Base-by-base conservation (phyloP, 2,797 vertebrate genomes). In the Eulemur albifrons region DNA sequence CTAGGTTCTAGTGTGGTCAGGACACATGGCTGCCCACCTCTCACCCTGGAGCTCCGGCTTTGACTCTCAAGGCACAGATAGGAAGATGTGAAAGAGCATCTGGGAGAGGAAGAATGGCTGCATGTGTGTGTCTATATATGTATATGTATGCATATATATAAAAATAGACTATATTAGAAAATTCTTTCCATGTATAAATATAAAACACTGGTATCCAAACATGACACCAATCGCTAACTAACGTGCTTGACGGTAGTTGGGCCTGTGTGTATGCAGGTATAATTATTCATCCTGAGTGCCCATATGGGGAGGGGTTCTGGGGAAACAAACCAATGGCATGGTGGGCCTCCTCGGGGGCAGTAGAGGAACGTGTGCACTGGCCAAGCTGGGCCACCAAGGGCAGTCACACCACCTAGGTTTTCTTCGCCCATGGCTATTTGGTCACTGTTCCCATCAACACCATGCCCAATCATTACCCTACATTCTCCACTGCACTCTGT, bases 171-270 rank as follows among this genome's bases (percentile, higher is more conserved):
- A 93, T 97, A 95, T 97, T 98, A 97, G 97, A 98, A 98, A 98
- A 98, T 85, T 92, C 94, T 94, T 70, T 98, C 93, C 97, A 88
- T 95, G 84, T 97, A 97, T 97, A 97, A 97, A 97, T 97, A 98
- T 97, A 98, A 98, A 98, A 97, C 95, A 96, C 91, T 96, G 97
- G 96, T 97, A 97, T 97, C 96, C 96, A 97, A 97, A 97, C 95
- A 76, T 81, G 80, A 95, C 86, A 95, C 79, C 82, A 82, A 84
- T 2, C 12, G 90, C 90, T 93, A 97, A 97, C 95, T 97, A 97
- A 98, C 97, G 97, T 97, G 97, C 97, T 96, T 96, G 80, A 88
- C 7, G 67, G 93, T 72, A 96, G 88, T 2, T 0, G 70, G 90
- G 90, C 35, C 54, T 20, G 20, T 72, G 11, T 75, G 63, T 30